Percentiles rank a stretch among this genome's conserved stretches.
Conservation (phyloP, 2,113 vertebrate species). For the Onychostoma macrolepis region DNA sequence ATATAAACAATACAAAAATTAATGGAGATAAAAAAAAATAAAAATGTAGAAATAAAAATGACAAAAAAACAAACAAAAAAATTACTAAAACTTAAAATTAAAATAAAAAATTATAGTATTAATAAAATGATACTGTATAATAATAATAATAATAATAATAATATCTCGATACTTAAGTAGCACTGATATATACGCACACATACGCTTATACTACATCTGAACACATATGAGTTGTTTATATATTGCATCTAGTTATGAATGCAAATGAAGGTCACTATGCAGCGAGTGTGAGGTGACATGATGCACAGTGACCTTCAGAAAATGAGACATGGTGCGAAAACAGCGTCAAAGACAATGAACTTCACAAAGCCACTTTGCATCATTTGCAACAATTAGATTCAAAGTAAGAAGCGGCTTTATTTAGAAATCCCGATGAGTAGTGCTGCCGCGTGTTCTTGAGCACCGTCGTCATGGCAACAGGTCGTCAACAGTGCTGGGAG, state of each 20-base stretch:
- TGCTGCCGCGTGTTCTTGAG: conserved; percentile 72
- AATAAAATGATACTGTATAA: no score
- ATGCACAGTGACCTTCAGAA: conserved; percentile 30
- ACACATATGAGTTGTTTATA: neutral
- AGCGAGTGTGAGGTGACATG: neutral
- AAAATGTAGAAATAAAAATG: no score
- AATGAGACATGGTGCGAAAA: neutral
- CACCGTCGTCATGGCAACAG: conserved; percentile 79
- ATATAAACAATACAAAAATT: no score
- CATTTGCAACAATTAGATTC: conserved; percentile 53
- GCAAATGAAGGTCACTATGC: no score
- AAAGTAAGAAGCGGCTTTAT: conserved; percentile 78
- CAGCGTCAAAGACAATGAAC: conserved; percentile 27
- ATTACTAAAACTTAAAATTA: no score
- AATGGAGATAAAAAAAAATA: no score
- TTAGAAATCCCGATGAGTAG: conserved; percentile 79
- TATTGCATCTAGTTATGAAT: neutral
- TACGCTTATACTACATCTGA: neutral
- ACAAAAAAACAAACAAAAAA: no score
- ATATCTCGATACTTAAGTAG: no score
- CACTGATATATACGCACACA: neutral
- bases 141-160: no score
- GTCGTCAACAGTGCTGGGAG: conserved; percentile 78
- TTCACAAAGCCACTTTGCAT: conserved; percentile 41
- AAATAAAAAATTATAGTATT: no score